A percentile compares a stretch with the other conserved stretches of the same genome.
These are phyloP conservation scores for Lagodon rhomboides DNA, from an alignment of 2,797 vertebrate species.

Conservation along the genomic window DNA sequence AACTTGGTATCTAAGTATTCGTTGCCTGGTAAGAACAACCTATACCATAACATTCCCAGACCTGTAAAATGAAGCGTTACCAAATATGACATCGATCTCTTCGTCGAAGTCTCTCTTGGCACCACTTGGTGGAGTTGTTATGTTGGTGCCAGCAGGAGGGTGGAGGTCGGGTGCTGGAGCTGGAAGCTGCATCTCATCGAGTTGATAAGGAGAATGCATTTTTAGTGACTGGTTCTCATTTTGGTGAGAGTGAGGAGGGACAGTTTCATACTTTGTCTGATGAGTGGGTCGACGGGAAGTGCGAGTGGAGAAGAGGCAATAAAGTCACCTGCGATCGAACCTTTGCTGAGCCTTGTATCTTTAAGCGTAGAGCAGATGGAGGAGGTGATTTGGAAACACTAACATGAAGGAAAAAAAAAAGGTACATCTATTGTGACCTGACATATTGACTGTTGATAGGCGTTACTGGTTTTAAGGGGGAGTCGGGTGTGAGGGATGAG, in stretches of 20 bases:
- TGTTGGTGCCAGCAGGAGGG: neutral
- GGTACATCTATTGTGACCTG: neutral
- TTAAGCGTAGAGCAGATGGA: neutral
- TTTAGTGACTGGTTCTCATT: neutral
- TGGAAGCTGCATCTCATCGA: neutral
- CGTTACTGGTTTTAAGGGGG: neutral
- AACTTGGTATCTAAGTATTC: too few relatives aligned
- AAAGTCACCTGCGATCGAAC: neutral
- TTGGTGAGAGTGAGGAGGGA: too few relatives aligned
- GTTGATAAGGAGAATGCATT: neutral
- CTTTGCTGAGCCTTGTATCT: neutral
- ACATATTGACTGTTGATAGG: neutral
- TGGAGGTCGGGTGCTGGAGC: too few relatives aligned
- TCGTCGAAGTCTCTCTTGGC: too few relatives aligned
- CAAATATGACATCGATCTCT: too few relatives aligned
- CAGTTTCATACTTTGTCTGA: too few relatives aligned
- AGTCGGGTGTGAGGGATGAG: slow-evolving; percentile 1
- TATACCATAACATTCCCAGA: too few relatives aligned
- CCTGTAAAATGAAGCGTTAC: too few relatives aligned
- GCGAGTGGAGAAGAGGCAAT: neutral
- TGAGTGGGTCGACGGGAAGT: neutral
- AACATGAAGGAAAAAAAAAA: neutral
- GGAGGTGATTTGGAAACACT: neutral
- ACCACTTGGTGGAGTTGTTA: too few relatives aligned
- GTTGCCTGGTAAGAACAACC: too few relatives aligned